Evolutionary conservation across 2,797 vertebrate species (phyloP), one percentile per base, ranked within the genome.

Genomic region (Acestrorhynchus altus): DNA sequence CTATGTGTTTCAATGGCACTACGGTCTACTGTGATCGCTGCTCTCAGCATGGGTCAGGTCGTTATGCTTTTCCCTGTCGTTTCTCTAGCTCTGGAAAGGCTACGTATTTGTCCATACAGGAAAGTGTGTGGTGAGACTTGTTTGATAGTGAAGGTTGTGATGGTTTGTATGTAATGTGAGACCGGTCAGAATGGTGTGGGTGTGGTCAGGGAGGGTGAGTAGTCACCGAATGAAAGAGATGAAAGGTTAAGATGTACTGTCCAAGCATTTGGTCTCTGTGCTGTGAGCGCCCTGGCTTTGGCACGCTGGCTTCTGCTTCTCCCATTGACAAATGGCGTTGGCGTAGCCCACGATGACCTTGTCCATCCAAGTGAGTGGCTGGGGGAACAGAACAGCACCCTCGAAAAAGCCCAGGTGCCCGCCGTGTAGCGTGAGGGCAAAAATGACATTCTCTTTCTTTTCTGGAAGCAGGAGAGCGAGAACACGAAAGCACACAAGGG

Each of bases 281-380:
- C 60, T 63, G 42, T 90, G 92, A 0, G 89, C 93, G 4, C 94
- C 96, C 87, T 96, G 95, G 92, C 95, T 96, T 87, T 96, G 95
- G 92, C 98, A 99, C 49, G 95, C 94, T 4, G 93, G 92, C 89
- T 97, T 98, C 89, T 94, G 98, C 76, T 94, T 96, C 89, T 98
- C 96, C 98, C 95, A 96, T 46, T 96, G 95, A 88, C 95, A 96
- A 71, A 96, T 91, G 81, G 95, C 91, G 13, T 95, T 91, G 79
- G 94, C 86, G 18, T 96, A 96, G 82, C 94, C 93, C 70, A 96
- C 93, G 75, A 96, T 93, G 12, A 96, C 93, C 87, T 96, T 96
- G 88, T 96, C 95, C 95, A 96, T 96, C 95, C 95, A 96, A 9
- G 95, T 96, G 40, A 96, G 92, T 31, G 95, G 95, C 65, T 96